Evolutionary conservation across 2,888 invertebrate genomes (phyloP), one percentile per base, ranked within the genome.

Genomic region (Marronus borbonicus): DNA sequence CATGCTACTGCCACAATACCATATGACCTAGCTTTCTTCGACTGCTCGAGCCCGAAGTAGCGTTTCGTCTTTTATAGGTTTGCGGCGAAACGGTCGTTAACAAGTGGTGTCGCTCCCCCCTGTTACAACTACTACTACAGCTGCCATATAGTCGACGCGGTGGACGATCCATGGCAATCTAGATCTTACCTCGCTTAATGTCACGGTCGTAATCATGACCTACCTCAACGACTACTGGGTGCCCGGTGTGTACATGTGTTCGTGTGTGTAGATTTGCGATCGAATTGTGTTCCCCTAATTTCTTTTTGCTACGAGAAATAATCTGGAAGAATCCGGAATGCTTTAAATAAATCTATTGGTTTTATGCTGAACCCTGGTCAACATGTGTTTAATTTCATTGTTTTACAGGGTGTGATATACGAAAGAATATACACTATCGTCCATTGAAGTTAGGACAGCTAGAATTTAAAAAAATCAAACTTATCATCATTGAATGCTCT

Each of bases 1-100:
- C 72, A 74, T 82, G 88, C 88, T 87, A 88, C 87, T 88, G 88
- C 87, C 88, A 88, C 87, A 87, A 86, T 86, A 85, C 84, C 85
- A 85, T 83, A 86, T 86, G 87, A 87, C 87, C 87, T 87, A 87
- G 88, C 87, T 86, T 86, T 84, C 84, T 84, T 84, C 85, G 78
- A 87, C 86, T 86, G 85, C 82, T 83, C 82, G 82, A 80, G 78
- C 70, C 76, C 64, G 80, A 50, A 39, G 75, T 28, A 76, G 10
- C 12, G 76, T 60, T 39, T 62, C 76, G 79, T 76, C 83, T 82
- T 83, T 84, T 83, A 83, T 83, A 83, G 81, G 68, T 76, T 80
- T 78, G 20, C 55, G 10, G 44, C 12, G 81, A 76, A 78, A 31
- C 76, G 78, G 79, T 80, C 80, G 79, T 79, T 81, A 81, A 77